Percentiles rank a stretch among this genome's conserved stretches.
These are phyloP conservation scores for Trichogramma pretiosum DNA, from an alignment of 1,140 invertebrate genomes.

Conservation along the genomic window DNA sequence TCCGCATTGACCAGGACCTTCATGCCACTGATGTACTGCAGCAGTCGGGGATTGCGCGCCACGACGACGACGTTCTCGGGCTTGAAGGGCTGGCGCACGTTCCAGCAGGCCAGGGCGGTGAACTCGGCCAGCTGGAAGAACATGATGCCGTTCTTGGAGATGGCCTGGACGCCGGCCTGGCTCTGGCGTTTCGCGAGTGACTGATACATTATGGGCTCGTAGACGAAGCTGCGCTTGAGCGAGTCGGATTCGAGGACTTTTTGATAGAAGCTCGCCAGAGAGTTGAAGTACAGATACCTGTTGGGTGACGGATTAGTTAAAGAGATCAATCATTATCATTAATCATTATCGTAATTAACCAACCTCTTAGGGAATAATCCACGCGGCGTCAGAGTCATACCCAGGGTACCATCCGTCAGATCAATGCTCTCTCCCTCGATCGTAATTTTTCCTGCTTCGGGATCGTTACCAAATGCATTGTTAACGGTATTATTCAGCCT, in stretches of 20 bases:
- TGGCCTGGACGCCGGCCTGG: conserved; percentile 42
- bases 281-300: conserved; percentile 47
- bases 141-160: conserved; percentile 48
- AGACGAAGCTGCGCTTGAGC: conserved; percentile 31
- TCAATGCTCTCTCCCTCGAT: conserved; percentile 39
- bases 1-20: conserved; percentile 36
- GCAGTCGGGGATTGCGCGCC: conserved; percentile 45
- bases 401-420: conserved; percentile 40
- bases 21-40: conserved; percentile 60
- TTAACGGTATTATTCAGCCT: conserved; percentile 38
- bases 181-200: conserved; percentile 37
- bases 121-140: conserved; percentile 60
- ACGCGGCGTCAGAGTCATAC: conserved; percentile 40
- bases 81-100: conserved; percentile 53
- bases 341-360: background rate
- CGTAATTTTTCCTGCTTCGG: conserved; percentile 35
- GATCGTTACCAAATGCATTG: conserved; percentile 41
- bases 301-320: conserved; percentile 15
- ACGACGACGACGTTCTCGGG: conserved; percentile 50
- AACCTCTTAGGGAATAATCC: conserved; percentile 40
- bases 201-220: conserved; percentile 35
- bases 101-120: conserved; percentile 65
- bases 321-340: too few relatives aligned
- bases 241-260: conserved; percentile 35
- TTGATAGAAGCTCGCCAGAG: conserved; percentile 39